phyloP scores from a whole-genome alignment of 2,888 invertebrate genomes.

The Hydriomena furcata region DNA sequence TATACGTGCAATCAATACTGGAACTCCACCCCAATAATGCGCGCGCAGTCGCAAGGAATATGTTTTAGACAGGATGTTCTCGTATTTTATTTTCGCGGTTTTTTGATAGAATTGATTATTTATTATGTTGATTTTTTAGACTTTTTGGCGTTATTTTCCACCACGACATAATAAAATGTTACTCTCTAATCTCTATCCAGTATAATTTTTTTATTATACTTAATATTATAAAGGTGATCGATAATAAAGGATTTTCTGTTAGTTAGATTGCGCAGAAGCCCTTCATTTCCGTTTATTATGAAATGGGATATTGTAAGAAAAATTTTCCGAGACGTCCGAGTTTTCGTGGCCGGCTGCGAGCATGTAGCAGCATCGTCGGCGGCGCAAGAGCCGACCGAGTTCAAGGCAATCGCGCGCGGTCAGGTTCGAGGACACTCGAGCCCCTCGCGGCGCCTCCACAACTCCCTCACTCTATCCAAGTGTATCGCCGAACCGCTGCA shows the following conservation, averaged over 20 bases:
- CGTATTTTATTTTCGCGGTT: too few relatives aligned
- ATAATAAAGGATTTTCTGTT: too few relatives aligned
- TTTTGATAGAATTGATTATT: too few relatives aligned
- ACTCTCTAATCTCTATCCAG: too few relatives aligned
- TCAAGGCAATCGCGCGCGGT: slow-evolving; percentile 82
- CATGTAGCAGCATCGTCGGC: slow-evolving; percentile 45
- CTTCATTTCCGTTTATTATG: not conserved
- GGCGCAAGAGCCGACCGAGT: slow-evolving; percentile 72
- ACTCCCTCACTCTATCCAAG: slow-evolving; percentile 41
- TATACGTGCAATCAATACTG: slow-evolving; percentile 66
- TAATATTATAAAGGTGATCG: too few relatives aligned
- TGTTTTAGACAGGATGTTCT: not conserved
- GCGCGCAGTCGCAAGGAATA: slow-evolving; percentile 60
- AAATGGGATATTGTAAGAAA: slow-evolving; percentile 1
- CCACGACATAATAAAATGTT: too few relatives aligned
- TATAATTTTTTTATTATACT: too few relatives aligned
- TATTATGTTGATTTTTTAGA: not conserved
- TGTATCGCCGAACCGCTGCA: slow-evolving; percentile 27
- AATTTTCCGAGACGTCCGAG: slow-evolving; percentile 52
- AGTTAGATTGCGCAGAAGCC: too few relatives aligned
- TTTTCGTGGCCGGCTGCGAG: slow-evolving; percentile 57
- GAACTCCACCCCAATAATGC: slow-evolving; percentile 61
- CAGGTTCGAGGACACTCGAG: slow-evolving; percentile 80
- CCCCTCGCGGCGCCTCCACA: slow-evolving; percentile 70
- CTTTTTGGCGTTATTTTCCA: too few relatives aligned